Conservation (phyloP, 2,113 vertebrate genomes). For the Melozone crissalis region DNA sequence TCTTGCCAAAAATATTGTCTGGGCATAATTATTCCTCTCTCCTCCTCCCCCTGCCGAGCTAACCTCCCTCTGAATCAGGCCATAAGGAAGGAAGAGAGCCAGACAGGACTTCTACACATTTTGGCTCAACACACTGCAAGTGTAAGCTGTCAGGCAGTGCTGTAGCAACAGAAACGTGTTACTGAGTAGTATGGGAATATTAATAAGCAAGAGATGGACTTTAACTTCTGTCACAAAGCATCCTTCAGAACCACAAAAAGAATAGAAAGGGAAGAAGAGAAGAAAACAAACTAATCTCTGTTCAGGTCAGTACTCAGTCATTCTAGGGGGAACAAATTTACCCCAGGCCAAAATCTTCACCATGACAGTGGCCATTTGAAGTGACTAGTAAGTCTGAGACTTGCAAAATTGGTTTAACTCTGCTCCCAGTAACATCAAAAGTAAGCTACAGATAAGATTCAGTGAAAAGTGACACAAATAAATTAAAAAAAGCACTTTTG, state of each 20-base stretch:
- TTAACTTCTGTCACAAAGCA: constrained; percentile 25
- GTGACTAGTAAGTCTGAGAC: not conserved
- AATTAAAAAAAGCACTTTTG: not conserved
- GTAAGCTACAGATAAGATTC: not conserved
- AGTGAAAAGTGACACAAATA: not conserved
- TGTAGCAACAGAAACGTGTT: not conserved
- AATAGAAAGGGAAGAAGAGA: not conserved
- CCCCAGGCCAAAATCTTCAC: not conserved
- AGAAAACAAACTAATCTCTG: not conserved
- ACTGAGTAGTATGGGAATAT: constrained; percentile 26
- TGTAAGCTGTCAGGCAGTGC: constrained; percentile 31
- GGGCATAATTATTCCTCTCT: constrained; percentile 23
- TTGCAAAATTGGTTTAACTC: not conserved
- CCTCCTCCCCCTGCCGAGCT: not conserved
- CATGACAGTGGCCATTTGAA: not conserved
- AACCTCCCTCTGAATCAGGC: constrained; percentile 38
- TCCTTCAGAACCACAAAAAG: not conserved
- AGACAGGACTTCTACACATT: constrained; percentile 46
- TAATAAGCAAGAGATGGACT: constrained; percentile 36
- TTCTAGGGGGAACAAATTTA: not conserved
- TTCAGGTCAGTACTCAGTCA: not conserved
- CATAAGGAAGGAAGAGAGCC: constrained; percentile 49
- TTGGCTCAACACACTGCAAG: not conserved
- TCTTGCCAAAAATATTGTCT: constrained; percentile 33
- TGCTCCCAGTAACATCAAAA: not conserved